Evolutionary conservation across 2,797 vertebrate species (phyloP).

Genomic region (Phataginus tricuspis): DNA sequence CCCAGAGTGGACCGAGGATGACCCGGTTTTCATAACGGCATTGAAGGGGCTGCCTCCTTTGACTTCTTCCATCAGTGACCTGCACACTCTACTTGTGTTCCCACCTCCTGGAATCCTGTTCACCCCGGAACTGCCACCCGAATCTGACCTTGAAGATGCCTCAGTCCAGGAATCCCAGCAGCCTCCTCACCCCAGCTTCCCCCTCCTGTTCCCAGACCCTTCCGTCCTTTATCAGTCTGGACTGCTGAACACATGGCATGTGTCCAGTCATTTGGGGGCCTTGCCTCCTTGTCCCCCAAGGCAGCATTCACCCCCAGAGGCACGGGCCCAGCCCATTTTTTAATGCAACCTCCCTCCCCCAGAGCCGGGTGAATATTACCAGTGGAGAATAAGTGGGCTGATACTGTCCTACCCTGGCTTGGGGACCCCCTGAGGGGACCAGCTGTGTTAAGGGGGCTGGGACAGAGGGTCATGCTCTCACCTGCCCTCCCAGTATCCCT

Average conservation of each 20-base stretch:
- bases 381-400: not conserved
- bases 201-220: not conserved
- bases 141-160: not conserved
- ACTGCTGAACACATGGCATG: not conserved
- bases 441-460: not conserved
- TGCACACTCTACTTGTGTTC: fast-evolving
- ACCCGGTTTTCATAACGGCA: not conserved
- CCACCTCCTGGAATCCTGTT: not conserved
- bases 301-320: too few relatives aligned
- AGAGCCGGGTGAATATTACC: not conserved
- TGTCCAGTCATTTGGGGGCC: not conserved
- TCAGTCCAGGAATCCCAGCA: not conserved
- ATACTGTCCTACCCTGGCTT: not conserved
- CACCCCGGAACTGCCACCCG: not conserved
- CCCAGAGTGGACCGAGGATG: not conserved
- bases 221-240: not conserved
- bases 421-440: not conserved
- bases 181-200: not conserved
- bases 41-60: not conserved
- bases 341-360: not conserved
- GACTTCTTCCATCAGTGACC: not conserved
- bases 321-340: not conserved
- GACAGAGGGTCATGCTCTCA: not conserved
- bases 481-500: not conserved
- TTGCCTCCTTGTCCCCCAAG: not conserved